Evolutionary conservation across 2,797 vertebrate species (phyloP), one percentile per base, ranked within the genome.

Genomic region (Peromyscus eremicus): DNA sequence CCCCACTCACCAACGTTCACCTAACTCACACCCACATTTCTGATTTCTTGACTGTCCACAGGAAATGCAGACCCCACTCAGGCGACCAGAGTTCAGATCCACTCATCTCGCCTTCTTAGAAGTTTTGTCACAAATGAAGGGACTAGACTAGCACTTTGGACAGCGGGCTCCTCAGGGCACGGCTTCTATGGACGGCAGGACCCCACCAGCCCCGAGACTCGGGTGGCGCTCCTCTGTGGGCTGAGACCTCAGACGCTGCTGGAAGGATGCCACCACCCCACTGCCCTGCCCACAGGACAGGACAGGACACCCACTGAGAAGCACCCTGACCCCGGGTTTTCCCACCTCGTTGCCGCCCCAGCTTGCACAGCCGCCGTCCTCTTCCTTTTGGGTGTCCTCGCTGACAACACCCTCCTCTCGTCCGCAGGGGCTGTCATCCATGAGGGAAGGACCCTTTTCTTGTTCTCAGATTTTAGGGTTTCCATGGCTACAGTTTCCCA

Each of bases 371-470:
- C 43, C 0, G 40, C 46, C 23, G 10, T 92, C 86, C 92, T 98
- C 70, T 77, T 98, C 85, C 60, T 97, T 80, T 80, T 97, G 37
- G 90, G 21, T 40, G 27, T 93, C 70, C 70, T 91, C 25, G 0
- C 14, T 2, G 43, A 4, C 5, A 9, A 23, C 1, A 0, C 34
- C 19, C 27, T 97, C 71, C 16, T 80, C 52, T 92, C 76, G 2
- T 68, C 16, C 40, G 0, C 95, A 19, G 91, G 94, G 34, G 95
- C 76, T 43, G 87, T 98, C 98, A 98, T 98, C 98, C 98, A 98
- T 0, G 79, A 21, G 0, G 98, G 98, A 16, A 98, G 98, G 76
- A 98, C 60, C 55, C 98, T 97, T 86, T 92, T 98, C 84, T 97
- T 98, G 55, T 29, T 81, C 37, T 25, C 73, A 32, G 95, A 49